Evolutionary conservation across 2,797 vertebrate species (phyloP).

Genomic region (Bradypodion pumilum): DNA sequence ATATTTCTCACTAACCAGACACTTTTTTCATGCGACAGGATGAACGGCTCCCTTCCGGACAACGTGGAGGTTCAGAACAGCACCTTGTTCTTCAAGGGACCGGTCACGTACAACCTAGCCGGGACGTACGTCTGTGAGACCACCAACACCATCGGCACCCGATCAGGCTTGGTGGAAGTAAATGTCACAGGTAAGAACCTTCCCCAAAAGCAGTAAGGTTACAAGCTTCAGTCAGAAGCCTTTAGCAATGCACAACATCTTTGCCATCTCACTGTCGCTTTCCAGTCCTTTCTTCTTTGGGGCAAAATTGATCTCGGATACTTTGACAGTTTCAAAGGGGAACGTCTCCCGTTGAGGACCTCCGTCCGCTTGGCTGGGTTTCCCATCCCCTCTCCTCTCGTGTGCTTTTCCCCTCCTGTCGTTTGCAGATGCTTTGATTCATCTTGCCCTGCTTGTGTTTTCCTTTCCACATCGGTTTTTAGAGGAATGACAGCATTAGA

Average conservation of each 20-base stretch:
- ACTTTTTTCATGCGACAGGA: conserved; percentile 72
- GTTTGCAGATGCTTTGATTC: neutral
- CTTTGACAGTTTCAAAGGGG: neutral
- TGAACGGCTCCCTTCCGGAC: conserved; percentile 91
- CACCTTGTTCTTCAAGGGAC: conserved; percentile 92
- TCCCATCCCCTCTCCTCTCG: conserved; percentile 27
- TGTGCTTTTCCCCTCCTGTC: conserved; percentile 15
- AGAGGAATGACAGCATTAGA: fast-evolving
- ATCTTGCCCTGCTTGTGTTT: conserved; percentile 1
- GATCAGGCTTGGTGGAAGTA: conserved; percentile 92
- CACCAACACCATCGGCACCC: conserved; percentile 91
- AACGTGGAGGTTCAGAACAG: conserved; percentile 94
- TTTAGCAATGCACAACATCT: neutral
- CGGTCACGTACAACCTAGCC: conserved; percentile 86
- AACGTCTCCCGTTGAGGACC: neutral
- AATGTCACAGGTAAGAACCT: conserved; percentile 93
- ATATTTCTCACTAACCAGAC: neutral
- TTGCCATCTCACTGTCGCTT: neutral
- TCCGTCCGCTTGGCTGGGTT: neutral
- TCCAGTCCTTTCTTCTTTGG: fast-evolving
- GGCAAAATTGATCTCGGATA: neutral
- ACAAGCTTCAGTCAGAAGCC: fast-evolving
- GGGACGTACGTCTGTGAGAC: conserved; percentile 94
- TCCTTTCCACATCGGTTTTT: conserved; percentile 32
- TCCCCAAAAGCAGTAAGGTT: neutral